These are phyloP conservation scores for Pectinophora gossypiella DNA, from an alignment of 1,140 invertebrate genomes.

Conservation along the genomic window DNA sequence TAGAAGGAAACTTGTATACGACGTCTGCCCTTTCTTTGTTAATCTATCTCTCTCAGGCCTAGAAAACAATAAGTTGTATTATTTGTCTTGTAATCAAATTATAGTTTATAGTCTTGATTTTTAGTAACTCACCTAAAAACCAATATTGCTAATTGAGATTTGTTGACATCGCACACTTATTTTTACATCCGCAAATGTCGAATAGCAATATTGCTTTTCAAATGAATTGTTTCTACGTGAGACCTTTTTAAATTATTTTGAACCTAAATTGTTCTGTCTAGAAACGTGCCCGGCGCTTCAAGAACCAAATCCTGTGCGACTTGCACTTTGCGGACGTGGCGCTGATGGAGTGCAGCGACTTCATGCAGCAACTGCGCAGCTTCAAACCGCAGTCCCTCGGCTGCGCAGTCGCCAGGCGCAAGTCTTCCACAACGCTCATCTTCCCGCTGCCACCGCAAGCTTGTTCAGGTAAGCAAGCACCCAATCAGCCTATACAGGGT, in stretches of 20 bases:
- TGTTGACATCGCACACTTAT: too few species aligned
- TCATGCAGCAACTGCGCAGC: conserved; percentile 96
- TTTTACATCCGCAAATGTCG: too few species aligned
- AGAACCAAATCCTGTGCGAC: conserved; percentile 92
- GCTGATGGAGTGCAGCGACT: conserved; percentile 96
- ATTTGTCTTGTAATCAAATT: too few species aligned
- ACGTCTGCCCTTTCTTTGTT: too few species aligned
- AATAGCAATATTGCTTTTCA: too few species aligned
- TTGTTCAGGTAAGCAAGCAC: conserved; percentile 85
- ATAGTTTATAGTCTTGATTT: too few species aligned
- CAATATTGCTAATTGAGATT: too few species aligned
- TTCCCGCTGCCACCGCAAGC: conserved; percentile 95
- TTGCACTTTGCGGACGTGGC: conserved; percentile 95
- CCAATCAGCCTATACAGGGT: too few species aligned
- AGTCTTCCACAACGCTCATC: conserved; percentile 94
- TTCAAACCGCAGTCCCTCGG: conserved; percentile 96
- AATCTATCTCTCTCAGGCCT: too few species aligned
- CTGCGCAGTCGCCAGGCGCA: conserved; percentile 93
- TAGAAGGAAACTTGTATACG: too few species aligned
- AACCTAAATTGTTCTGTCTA: conserved; percentile 21
- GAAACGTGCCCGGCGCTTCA: conserved; percentile 78
- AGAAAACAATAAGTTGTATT: too few species aligned
- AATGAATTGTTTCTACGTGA: neutral
- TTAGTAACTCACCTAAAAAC: too few species aligned
- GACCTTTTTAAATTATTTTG: neutral